These are phyloP conservation scores for Poecilia picta DNA, from an alignment of 2,797 vertebrate species.

Conservation along the genomic window DNA sequence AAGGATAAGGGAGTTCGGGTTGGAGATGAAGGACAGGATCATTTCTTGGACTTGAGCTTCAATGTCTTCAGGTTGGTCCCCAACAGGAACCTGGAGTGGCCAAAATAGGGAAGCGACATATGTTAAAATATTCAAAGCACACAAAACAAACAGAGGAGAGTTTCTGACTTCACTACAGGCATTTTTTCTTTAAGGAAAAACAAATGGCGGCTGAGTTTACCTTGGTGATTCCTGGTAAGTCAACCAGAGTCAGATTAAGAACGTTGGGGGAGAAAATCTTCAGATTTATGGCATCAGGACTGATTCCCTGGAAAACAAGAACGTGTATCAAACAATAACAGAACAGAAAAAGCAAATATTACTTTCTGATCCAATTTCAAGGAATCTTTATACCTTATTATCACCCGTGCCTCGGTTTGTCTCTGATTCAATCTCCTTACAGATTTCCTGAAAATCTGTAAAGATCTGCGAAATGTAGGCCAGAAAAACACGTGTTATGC, in stretches of 20 bases:
- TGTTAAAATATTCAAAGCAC: constrained; percentile 21
- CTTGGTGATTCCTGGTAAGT: constrained; percentile 88
- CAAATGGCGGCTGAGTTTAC: constrained; percentile 55
- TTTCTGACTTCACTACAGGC: background rate
- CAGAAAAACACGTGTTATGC: constrained; percentile 17
- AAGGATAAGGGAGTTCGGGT: constrained; percentile 90
- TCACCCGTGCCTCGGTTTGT: constrained; percentile 79
- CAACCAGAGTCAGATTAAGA: constrained; percentile 87
- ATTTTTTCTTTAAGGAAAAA: background rate
- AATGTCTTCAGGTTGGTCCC: constrained; percentile 91
- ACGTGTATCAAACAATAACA: background rate
- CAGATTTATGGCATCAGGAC: constrained; percentile 83
- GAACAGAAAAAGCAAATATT: constrained; percentile 16
- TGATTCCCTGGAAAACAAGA: constrained; percentile 77
- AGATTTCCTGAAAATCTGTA: constrained; percentile 82
- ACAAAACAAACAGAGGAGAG: constrained; percentile 20
- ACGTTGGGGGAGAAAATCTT: constrained; percentile 86
- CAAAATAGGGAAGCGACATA: constrained; percentile 7
- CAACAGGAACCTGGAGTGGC: constrained; percentile 86
- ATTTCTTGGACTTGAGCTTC: constrained; percentile 90
- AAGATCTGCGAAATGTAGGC: constrained; percentile 74
- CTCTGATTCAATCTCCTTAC: constrained; percentile 83
- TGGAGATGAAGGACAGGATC: constrained; percentile 89
- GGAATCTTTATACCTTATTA: constrained; percentile 78
- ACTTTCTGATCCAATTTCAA: background rate